phyloP scores from a whole-genome alignment of 1,140 invertebrate genomes.

The Rhopalosiphum maidis region DNA sequence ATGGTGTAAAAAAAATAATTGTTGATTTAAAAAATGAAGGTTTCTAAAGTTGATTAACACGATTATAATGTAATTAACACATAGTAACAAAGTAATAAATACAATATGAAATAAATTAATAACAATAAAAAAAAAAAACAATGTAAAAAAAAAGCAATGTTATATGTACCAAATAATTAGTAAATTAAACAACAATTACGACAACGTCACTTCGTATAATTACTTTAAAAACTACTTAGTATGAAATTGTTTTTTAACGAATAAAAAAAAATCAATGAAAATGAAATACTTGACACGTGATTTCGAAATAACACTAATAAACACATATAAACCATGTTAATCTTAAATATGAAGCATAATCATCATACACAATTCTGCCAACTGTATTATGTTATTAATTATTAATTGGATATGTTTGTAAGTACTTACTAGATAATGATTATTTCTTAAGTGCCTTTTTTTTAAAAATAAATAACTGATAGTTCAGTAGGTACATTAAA shows the following conservation, averaged over 20 bases:
- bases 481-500: not conserved
- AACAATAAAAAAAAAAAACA: not conserved
- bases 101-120: not conserved
- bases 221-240: not conserved
- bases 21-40: not conserved
- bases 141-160: not conserved
- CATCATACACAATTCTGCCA: not conserved
- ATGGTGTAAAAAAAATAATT: not conserved
- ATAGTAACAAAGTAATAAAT: not conserved
- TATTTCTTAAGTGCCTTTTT: not conserved
- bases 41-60: not conserved
- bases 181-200: not conserved
- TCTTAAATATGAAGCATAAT: not conserved
- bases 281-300: not conserved
- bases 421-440: slow-evolving; percentile 12
- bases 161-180: not conserved
- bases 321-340: not conserved
- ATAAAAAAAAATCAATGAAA: not conserved
- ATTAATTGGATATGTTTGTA: not conserved
- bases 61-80: not conserved
- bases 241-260: not conserved
- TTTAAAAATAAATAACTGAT: not conserved
- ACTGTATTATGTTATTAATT: not conserved
- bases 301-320: slow-evolving; percentile 1
- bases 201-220: not conserved